Evolutionary conservation across 2,888 invertebrate genomes (phyloP).

Genomic region (Eilema sororculum): DNA sequence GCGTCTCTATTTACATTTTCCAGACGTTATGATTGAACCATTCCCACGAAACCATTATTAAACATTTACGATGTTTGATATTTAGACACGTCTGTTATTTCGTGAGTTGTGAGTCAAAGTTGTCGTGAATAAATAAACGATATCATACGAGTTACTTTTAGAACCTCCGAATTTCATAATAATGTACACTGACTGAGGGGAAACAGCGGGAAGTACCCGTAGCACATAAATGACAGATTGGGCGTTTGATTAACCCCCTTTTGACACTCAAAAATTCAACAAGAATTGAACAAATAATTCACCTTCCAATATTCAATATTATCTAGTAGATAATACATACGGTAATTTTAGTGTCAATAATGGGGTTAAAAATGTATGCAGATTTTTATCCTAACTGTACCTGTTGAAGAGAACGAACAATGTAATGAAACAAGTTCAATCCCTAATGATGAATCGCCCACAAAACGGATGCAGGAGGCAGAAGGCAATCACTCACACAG

Average conservation of each 20-base stretch:
- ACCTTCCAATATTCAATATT: too few relatives aligned
- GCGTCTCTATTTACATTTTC: slow-evolving; percentile 3
- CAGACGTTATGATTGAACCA: slow-evolving; percentile 22
- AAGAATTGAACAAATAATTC: too few relatives aligned
- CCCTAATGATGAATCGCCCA: background rate
- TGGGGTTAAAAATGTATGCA: too few relatives aligned
- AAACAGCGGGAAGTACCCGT: background rate
- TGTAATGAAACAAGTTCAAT: too few relatives aligned
- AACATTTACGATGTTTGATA: slow-evolving; percentile 14
- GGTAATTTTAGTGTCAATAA: too few relatives aligned
- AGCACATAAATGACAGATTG: background rate
- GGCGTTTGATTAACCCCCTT: too few relatives aligned
- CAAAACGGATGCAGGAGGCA: slow-evolving; percentile 1
- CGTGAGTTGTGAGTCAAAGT: background rate
- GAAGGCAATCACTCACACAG: slow-evolving; percentile 13
- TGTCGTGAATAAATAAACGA: background rate
- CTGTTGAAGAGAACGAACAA: background rate
- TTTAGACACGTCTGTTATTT: slow-evolving; percentile 10
- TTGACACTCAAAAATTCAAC: too few relatives aligned
- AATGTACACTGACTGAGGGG: background rate
- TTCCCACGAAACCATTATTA: slow-evolving; percentile 23
- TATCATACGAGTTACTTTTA: background rate
- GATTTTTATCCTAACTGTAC: background rate
- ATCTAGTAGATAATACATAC: too few relatives aligned
- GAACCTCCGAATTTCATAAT: background rate